phyloP scores from a whole-genome alignment of 2,113 vertebrate genomes.

The Macheiramphus alcinus region DNA sequence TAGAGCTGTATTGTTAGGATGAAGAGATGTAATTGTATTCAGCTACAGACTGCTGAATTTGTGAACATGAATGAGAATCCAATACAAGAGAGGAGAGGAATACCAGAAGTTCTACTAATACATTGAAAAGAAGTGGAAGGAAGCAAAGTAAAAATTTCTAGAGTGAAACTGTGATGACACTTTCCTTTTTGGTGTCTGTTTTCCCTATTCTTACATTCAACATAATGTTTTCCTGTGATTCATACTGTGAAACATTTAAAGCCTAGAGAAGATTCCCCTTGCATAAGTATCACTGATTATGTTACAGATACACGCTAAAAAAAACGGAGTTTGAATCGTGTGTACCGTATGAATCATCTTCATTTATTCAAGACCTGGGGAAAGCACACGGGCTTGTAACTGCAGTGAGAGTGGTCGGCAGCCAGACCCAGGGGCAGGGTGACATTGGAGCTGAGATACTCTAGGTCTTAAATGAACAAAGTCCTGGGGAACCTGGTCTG shows the following conservation, averaged over 20 bases:
- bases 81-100: background rate
- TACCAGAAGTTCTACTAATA: background rate
- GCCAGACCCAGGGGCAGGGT: background rate
- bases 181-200: background rate
- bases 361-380: background rate
- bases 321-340: background rate
- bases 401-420: background rate
- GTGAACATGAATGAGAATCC: background rate
- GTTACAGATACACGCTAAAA: background rate
- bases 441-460: background rate
- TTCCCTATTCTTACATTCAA: background rate
- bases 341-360: accelerated
- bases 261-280: background rate
- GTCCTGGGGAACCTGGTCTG: background rate
- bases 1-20: background rate
- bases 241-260: background rate
- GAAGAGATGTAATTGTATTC: background rate
- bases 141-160: background rate
- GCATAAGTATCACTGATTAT: background rate
- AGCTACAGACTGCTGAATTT: background rate
- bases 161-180: background rate
- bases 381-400: background rate
- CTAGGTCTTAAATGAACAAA: background rate
- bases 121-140: background rate
- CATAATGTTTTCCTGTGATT: background rate